Evolutionary conservation across 2,888 invertebrate species (phyloP).

Genomic region (Callinectes sapidus): DNA sequence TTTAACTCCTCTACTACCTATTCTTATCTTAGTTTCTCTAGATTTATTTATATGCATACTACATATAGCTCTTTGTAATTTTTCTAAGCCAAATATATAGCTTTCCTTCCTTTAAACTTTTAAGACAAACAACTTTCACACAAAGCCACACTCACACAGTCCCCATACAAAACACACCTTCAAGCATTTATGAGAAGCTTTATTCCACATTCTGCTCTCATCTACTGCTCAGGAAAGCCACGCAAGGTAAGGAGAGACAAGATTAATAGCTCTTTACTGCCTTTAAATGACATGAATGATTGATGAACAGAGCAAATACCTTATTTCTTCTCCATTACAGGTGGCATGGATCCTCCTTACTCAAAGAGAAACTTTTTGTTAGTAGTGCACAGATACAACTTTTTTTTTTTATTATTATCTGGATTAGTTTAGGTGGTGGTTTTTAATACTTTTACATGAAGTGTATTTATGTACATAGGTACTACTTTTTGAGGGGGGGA

Average conservation of each 20-base stretch:
- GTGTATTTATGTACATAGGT: conserved; percentile 10
- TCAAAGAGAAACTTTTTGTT: conserved; percentile 20
- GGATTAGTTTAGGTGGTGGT: background rate
- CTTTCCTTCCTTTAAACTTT: background rate
- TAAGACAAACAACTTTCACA: background rate
- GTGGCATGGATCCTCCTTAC: background rate
- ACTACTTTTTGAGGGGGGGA: background rate
- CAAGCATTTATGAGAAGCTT: background rate
- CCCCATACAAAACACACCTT: background rate
- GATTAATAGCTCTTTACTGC: conserved; percentile 34
- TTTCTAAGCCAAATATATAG: background rate
- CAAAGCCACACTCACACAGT: background rate
- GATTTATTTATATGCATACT: background rate
- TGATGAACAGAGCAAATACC: conserved; percentile 1
- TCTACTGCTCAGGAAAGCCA: background rate
- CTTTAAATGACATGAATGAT: background rate
- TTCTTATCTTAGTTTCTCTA: background rate
- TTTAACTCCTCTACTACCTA: background rate
- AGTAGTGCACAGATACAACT: conserved; percentile 2
- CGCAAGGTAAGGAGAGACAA: conserved; percentile 13
- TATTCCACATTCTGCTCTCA: background rate
- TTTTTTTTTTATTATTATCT: background rate
- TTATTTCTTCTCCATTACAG: conserved; percentile 15
- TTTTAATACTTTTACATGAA: conserved; percentile 19
- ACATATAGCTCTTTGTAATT: background rate